phyloP scores from a whole-genome alignment of 2,113 vertebrate species.

The Chionomys nivalis region DNA sequence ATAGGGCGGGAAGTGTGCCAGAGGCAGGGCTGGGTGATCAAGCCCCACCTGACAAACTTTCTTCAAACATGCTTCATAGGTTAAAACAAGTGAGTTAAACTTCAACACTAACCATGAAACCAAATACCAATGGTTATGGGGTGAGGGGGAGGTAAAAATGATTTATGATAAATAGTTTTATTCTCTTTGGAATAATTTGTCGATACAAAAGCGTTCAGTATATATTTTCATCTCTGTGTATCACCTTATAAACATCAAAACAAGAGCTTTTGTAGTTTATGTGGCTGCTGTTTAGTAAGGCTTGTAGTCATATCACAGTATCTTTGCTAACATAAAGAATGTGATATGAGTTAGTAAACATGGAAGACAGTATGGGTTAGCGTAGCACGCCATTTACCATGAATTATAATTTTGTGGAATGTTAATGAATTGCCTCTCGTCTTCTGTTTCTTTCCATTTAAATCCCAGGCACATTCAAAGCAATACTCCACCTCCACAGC shows the following conservation, averaged over 20 bases:
- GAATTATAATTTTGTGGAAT: neutral
- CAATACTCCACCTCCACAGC: slow-evolving; percentile 94
- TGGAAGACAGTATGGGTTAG: neutral
- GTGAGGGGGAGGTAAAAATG: neutral
- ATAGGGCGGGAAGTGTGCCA: fast-evolving
- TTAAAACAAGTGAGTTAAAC: neutral
- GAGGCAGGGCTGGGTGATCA: neutral
- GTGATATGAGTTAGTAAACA: neutral
- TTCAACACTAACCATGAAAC: neutral
- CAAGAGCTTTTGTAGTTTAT: neutral
- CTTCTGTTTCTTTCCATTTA: neutral
- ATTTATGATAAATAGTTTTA: neutral
- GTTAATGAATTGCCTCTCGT: neutral
- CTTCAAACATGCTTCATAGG: neutral
- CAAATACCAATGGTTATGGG: neutral
- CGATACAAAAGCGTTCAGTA: neutral
- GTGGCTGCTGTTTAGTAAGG: neutral
- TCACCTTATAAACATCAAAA: neutral
- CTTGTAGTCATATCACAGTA: neutral
- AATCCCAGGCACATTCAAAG: slow-evolving; percentile 95
- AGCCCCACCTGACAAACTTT: neutral
- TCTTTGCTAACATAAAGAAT: neutral
- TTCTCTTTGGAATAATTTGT: neutral
- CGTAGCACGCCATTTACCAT: neutral
- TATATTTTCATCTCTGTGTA: neutral